These are phyloP conservation scores for Lissonota sp. DNA, from an alignment of 2,888 invertebrate species.

Conservation along the genomic window DNA sequence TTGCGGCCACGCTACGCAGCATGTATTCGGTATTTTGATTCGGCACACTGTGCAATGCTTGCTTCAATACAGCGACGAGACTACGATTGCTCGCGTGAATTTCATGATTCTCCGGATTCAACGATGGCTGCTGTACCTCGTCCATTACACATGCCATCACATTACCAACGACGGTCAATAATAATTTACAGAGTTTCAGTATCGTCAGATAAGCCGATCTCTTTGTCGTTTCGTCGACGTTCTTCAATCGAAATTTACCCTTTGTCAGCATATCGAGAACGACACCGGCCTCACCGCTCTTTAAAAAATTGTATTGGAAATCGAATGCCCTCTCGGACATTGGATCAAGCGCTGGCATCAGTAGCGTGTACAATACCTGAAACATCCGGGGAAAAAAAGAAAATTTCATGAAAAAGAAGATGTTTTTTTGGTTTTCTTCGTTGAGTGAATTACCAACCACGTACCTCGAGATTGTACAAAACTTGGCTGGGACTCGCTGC, in stretches of 20 bases:
- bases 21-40: constrained; percentile 93
- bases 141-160: constrained; percentile 88
- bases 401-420: too few species aligned
- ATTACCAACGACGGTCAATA: constrained; percentile 94
- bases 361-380: constrained; percentile 93
- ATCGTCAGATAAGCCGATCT: constrained; percentile 95
- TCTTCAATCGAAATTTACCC: constrained; percentile 91
- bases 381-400: too few species aligned
- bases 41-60: constrained; percentile 93
- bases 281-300: constrained; percentile 88
- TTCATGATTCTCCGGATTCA: constrained; percentile 83
- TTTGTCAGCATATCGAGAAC: constrained; percentile 93
- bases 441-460: too few species aligned
- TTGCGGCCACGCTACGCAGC: constrained; percentile 92
- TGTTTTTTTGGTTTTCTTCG: too few species aligned
- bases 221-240: constrained; percentile 91
- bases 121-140: constrained; percentile 84
- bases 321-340: constrained; percentile 90
- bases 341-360: constrained; percentile 95
- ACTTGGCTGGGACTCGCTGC: constrained; percentile 90
- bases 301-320: constrained; percentile 89
- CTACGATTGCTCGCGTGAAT: constrained; percentile 80
- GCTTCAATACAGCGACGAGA: constrained; percentile 87
- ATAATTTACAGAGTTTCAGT: constrained; percentile 94
- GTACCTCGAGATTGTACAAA: constrained; percentile 90